These are phyloP conservation scores for Buphagus erythrorhynchus DNA, from an alignment of 2,797 vertebrate genomes.

Conservation along the genomic window DNA sequence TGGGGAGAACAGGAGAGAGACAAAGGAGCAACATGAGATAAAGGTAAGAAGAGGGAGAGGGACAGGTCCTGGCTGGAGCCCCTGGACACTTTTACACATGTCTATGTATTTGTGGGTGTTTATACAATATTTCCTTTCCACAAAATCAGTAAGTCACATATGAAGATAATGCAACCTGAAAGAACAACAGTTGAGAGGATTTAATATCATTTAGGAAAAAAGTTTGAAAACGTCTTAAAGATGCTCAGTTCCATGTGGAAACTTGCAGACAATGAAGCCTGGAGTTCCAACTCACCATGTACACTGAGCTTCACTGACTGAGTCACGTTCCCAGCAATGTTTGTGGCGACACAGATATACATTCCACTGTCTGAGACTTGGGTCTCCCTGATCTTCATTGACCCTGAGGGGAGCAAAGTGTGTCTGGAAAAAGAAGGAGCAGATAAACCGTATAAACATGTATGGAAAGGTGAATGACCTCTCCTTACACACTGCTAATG, in stretches of 20 bases:
- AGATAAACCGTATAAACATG: conserved; percentile 2
- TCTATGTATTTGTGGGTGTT: not conserved
- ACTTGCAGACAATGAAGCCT: not conserved
- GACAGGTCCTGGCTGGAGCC: not conserved
- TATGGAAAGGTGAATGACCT: not conserved
- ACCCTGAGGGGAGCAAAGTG: conserved; percentile 89
- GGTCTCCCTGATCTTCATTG: conserved; percentile 89
- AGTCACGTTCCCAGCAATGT: conserved; percentile 95
- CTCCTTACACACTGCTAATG: not conserved
- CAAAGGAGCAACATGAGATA: not conserved
- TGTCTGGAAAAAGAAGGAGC: conserved; percentile 82
- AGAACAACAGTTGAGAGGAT: not conserved
- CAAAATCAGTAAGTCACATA: not conserved
- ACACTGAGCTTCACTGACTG: conserved; percentile 86
- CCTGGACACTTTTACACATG: not conserved
- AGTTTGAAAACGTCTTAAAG: not conserved
- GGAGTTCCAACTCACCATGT: conserved; percentile 81
- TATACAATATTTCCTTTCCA: not conserved
- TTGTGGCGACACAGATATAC: conserved; percentile 92
- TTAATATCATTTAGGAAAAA: not conserved
- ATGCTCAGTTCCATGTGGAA: not conserved
- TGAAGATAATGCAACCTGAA: not conserved
- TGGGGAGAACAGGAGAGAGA: not conserved
- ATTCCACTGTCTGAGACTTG: conserved; percentile 89
- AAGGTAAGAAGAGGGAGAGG: not conserved